Evolutionary conservation across 2,113 vertebrate genomes (phyloP), one percentile per base, ranked within the genome.

Genomic region (Chlorodrepanis virens): DNA sequence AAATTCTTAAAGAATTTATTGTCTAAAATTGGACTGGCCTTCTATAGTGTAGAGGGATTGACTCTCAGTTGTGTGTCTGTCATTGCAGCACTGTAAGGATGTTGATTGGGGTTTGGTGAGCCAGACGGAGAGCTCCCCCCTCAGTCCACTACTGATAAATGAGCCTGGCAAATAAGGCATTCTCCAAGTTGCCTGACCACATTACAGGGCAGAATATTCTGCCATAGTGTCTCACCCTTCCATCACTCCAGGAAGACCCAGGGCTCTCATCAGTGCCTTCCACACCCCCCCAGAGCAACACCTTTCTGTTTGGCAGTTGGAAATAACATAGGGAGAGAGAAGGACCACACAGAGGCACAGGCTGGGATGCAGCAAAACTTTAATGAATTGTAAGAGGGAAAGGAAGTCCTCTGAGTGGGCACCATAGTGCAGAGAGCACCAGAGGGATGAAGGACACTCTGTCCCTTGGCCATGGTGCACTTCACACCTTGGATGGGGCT

Each of bases 61-160:
- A 22, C 20, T 40, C 14, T 31, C 35, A 59, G 37, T 37, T 37
- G 10, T 17, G 13, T 59, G 25, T 35, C 35, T 25, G 9, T 16
- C 13, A 5, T 31, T 42, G 31, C 13, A 25, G 16, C 31, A 59
- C 35, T 31, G 9, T 25, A 67, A 42, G 7, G 21, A 50, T 13
- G 2, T 31, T 35, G 13, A 8, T 7, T 27, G 35, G 7, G 7
- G 16, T 25, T 59, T 21, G 13, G 7, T 22, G 52, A 76, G 25
- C 5, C 16, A 57, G 35, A 57, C 2, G 12, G 5, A n/a, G 8
- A 16, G 1, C 1, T 42, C 0, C 1, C 4, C 1, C 12, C 24
- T 42, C 29, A 56, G 4, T 20, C 20, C 20, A 24, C 20, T n/a
- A 29, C 42, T 21, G 52, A 29, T 2, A 57, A 29, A 53, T 53